Percentiles rank a stretch among this genome's conserved stretches.
Evolutionary conservation across 2,113 vertebrate species (phyloP).

Genomic region (Lepus americanus): DNA sequence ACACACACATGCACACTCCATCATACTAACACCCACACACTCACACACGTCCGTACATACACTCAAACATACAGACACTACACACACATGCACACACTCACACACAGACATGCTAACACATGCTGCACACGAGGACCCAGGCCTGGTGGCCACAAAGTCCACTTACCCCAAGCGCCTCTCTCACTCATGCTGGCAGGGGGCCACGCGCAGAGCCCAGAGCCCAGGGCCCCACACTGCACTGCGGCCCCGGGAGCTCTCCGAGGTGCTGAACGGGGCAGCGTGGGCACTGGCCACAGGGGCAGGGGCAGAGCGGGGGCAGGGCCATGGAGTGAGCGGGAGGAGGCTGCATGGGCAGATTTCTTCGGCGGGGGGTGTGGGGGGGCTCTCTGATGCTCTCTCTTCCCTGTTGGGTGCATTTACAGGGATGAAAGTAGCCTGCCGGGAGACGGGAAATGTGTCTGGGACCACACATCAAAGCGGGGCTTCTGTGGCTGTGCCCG

Average conservation of each 20-base stretch:
- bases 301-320: accelerated
- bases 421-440: not conserved
- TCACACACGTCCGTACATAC: too few relatives aligned
- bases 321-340: accelerated
- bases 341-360: not conserved
- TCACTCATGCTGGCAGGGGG: accelerated
- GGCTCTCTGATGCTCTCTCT: accelerated
- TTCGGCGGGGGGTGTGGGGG: accelerated
- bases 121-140: accelerated
- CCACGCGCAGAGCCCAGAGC: accelerated
- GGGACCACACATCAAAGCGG: not conserved
- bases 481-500: not conserved
- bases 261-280: not conserved
- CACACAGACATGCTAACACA: too few relatives aligned
- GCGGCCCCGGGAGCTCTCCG: accelerated
- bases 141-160: accelerated
- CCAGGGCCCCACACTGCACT: accelerated
- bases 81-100: too few relatives aligned
- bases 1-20: too few relatives aligned
- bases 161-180: not conserved
- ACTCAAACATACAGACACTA: too few relatives aligned
- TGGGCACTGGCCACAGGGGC: accelerated
- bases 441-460: accelerated
- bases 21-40: too few relatives aligned
- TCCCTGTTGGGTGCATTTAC: accelerated